Evolutionary conservation across 2,113 vertebrate species (phyloP), one percentile per base, ranked within the genome.

Genomic region (Gymnobelideus leadbeateri): DNA sequence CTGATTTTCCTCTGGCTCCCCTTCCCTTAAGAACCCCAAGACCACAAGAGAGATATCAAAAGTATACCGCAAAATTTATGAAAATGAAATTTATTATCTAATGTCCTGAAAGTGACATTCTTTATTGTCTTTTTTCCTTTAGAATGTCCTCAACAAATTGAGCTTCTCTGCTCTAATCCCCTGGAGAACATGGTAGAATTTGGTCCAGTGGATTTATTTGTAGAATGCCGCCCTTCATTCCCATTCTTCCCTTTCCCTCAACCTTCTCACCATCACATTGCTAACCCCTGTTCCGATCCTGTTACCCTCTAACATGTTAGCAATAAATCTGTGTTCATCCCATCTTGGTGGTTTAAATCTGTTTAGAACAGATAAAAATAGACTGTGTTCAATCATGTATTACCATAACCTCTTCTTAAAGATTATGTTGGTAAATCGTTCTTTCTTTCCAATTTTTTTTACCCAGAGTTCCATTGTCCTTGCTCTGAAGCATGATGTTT

Each of bases 221-320:
- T 43, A 84, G n/a, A 43, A 84, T 84, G 37, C 19, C 7, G 16
- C n/a, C 68, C n/a, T 43, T 84, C 68, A 21, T 96, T 94, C 0
- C 19, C 92, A 37, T 21, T 90, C 89, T 12, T 91, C 16, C 49
- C 92, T 96, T 91, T 95, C 24, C 23, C 2, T 4, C 3, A 43
- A 91, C 10, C 61, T 92, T 91, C 5, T 91, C 57, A 94, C 9
- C 37, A 91, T 50, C 47, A 92, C 49, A 91, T 90, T 8, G 93
- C 90, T 47, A 95, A 50, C 50, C 92, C n/a, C 93, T 90, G 16
- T 95, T 94, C 25, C 23, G 92, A 92, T 0, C 1, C 54, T 57
- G 91, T 95, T 96, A 52, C 7, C 92, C 95, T 96, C 54, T 93
- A 95, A 93, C 1, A 97, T 95, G 55, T 97, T 94, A 97, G 93